These are phyloP conservation scores for Ranitomeya imitator DNA, from an alignment of 2,113 vertebrate genomes.

Conservation along the genomic window DNA sequence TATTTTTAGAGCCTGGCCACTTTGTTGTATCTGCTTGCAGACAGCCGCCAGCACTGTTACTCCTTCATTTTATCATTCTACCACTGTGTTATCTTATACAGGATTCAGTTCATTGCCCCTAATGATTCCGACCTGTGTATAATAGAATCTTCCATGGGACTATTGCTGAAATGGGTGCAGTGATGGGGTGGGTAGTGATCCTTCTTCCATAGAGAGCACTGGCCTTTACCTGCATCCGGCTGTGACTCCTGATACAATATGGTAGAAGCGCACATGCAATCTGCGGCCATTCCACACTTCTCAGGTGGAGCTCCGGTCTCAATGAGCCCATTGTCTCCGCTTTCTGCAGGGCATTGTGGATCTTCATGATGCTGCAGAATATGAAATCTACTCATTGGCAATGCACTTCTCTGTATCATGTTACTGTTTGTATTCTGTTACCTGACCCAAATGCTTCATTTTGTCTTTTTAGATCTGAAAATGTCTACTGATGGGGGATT, in stretches of 20 bases:
- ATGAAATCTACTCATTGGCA: neutral
- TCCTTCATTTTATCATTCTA: neutral
- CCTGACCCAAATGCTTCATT: neutral
- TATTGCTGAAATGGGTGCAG: no score
- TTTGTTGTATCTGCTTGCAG: neutral
- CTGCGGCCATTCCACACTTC: neutral
- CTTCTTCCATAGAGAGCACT: no score
- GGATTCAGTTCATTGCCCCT: neutral
- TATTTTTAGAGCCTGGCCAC: conserved; percentile 47
- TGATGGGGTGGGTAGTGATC: no score
- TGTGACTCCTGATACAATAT: no score
- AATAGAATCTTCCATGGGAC: no score
- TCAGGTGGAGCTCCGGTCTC: neutral
- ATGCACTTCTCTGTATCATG: neutral
- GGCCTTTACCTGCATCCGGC: no score
- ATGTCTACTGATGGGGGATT: conserved; percentile 94
- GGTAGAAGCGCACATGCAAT: no score
- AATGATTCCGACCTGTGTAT: neutral
- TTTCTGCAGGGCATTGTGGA: conserved; percentile 22
- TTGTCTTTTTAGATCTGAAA: conserved; percentile 68
- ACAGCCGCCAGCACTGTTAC: neutral
- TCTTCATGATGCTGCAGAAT: neutral
- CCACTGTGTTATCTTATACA: neutral
- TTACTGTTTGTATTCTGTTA: neutral
- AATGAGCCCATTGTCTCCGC: conserved; percentile 14